A percentile compares a stretch with the other conserved stretches of the same genome.
Conservation (phyloP, 2,113 vertebrate species). For the Raja brachyura region DNA sequence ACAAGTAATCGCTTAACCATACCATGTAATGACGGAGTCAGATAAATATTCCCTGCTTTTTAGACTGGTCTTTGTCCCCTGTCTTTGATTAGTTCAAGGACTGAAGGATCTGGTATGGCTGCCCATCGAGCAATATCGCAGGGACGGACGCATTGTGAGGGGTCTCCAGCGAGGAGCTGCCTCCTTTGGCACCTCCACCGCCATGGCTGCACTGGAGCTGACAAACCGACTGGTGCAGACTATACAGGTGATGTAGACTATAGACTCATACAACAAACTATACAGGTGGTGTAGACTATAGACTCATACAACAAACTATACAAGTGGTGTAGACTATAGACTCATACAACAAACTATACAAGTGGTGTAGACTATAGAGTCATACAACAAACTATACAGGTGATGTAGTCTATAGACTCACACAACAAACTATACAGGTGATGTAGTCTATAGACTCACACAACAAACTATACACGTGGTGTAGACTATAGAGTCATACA, state of each 20-base stretch:
- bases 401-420: too few species aligned
- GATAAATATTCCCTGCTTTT: neutral
- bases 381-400: too few species aligned
- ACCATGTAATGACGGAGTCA: neutral
- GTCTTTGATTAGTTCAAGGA: constrained; percentile 74
- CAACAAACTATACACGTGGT: too few species aligned
- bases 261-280: too few species aligned
- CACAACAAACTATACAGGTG: constrained; percentile 90
- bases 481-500: too few species aligned
- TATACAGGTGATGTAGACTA: constrained; percentile 71
- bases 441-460: neutral
- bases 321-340: too few species aligned
- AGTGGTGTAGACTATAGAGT: constrained; percentile 53
- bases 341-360: constrained; percentile 75
- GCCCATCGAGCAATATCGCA: constrained; percentile 94
- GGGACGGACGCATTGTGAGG: constrained; percentile 86
- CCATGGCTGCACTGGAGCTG: constrained; percentile 93
- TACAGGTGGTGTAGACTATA: too few species aligned
- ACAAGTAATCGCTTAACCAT: too few species aligned
- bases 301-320: too few species aligned
- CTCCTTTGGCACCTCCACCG: constrained; percentile 94
- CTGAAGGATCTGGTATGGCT: constrained; percentile 95
- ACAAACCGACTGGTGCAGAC: constrained; percentile 94
- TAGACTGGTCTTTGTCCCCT: neutral
- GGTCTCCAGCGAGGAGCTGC: constrained; percentile 90